A percentile compares a stretch with the other conserved stretches of the same genome.
These are phyloP conservation scores for Ctenoplectra terminalis DNA, from an alignment of 1,140 invertebrate species.

Conservation along the genomic window DNA sequence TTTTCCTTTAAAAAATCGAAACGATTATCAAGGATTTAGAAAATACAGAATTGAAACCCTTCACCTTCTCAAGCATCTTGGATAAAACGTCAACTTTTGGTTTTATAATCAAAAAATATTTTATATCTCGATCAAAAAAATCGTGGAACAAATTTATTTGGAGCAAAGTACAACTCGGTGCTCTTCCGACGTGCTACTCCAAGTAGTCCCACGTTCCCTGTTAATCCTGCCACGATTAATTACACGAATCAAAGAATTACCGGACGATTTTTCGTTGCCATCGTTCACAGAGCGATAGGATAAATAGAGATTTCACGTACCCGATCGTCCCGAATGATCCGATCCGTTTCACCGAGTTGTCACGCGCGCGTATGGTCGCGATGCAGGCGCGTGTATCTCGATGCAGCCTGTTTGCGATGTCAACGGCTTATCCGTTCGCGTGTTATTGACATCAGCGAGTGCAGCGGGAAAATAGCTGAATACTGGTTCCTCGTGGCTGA, in stretches of 20 bases:
- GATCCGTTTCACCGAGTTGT: conserved; percentile 56
- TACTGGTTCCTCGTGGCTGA: not conserved
- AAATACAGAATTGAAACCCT: too few species aligned
- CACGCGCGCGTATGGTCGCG: conserved; percentile 23
- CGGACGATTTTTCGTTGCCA: not conserved
- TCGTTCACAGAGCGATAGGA: conserved; percentile 4
- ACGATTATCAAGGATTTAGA: too few species aligned
- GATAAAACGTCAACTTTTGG: too few species aligned
- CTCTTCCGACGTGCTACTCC: not conserved
- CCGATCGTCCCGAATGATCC: conserved; percentile 51
- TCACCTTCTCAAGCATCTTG: too few species aligned
- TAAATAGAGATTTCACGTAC: conserved; percentile 49
- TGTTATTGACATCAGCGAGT: conserved; percentile 60
- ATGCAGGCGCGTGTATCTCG: not conserved
- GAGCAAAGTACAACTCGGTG: too few species aligned
- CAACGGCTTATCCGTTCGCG: conserved; percentile 62
- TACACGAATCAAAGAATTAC: conserved; percentile 8
- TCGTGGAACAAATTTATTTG: too few species aligned
- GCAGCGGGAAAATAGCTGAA: conserved; percentile 38
- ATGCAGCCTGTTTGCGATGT: conserved; percentile 56
- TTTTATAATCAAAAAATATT: too few species aligned
- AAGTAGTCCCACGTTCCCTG: not conserved
- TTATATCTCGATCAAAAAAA: too few species aligned
- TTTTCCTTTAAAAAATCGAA: too few species aligned
- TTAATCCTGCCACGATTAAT: not conserved